Evolutionary conservation across 1,140 invertebrate genomes (phyloP), one percentile per base, ranked within the genome.

Genomic region (Nasonia vitripennis): DNA sequence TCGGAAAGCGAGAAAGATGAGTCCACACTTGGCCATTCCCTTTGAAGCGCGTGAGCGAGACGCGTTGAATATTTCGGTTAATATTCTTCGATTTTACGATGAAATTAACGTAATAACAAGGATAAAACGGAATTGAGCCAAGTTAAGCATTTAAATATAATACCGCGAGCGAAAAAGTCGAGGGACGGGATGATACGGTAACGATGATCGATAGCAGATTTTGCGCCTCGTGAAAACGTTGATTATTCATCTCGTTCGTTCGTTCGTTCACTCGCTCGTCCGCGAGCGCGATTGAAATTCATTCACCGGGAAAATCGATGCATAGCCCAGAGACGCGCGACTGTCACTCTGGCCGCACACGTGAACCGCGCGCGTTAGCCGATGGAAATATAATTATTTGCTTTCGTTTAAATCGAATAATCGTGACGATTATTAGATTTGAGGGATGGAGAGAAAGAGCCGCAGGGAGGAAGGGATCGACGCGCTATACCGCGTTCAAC

Each of bases 351-450:
- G 14, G 6, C 9, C 34, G 45, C 20, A 48, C 41, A 41, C n/a
- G n/a, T 17, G 74, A 14, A 75, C 14, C n/a, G 11, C n/a, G n/a
- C 17, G 17, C 17, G 55, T 5, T 62, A 20, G 55, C 17, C 10
- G 55, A 62, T 17, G 67, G 62, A 82, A 74, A 82, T 82, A 82
- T 62, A 82, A 82, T 81, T 71, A 81, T 82, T 74, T 17, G 81
- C 81, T 82, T 48, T 82, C 41, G n/a, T 73, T 82, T 62, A 34
- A 23, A 23, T 74, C n/a, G 12, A 82, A 82, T 82, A 74, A 82
- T 82, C 12, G 71, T n/a, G 71, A 37, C 27, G 23, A 75, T 75
- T 62, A 82, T 82, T 73, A 75, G 48, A 75, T 82, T 81, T 51
- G 17, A 31, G n/a, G 5, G 2, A 5, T 9, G 10, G 6, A 45